These are phyloP conservation scores for Ricordea florida DNA, from an alignment of 92 coral and sea anemone genomes.

Conservation along the genomic window DNA sequence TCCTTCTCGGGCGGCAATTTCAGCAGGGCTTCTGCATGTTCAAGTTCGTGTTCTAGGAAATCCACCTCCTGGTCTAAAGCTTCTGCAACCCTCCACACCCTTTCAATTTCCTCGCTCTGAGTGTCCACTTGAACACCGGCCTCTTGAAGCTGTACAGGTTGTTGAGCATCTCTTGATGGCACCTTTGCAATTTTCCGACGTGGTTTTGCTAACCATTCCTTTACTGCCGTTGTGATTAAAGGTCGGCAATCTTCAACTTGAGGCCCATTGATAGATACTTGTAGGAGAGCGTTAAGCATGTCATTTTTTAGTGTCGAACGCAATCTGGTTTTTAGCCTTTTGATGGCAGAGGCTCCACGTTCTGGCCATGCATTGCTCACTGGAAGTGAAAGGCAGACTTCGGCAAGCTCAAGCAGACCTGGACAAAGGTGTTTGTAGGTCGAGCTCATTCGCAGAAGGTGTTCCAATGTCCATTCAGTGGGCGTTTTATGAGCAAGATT, in stretches of 20 bases:
- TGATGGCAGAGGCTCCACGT: constrained; percentile 49
- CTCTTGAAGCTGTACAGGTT: constrained; percentile 7
- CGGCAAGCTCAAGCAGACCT: constrained; percentile 45
- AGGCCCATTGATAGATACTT: constrained; percentile 52
- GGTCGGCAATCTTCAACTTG: not conserved
- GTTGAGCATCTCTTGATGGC: not conserved
- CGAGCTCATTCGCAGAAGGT: constrained; percentile 49
- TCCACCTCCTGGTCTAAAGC: constrained; percentile 45
- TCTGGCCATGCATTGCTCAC: constrained; percentile 65
- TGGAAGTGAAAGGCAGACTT: constrained; percentile 57
- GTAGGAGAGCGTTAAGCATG: constrained; percentile 41
- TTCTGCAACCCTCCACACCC: constrained; percentile 49
- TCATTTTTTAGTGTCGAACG: constrained; percentile 15
- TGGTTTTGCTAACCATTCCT: constrained; percentile 61
- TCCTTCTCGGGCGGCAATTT: constrained; percentile 28
- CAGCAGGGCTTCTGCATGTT: constrained; percentile 34
- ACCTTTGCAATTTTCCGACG: constrained; percentile 45
- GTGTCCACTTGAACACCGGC: constrained; percentile 51
- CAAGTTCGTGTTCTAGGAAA: constrained; percentile 37
- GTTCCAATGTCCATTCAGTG: constrained; percentile 58
- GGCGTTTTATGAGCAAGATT: constrained; percentile 12
- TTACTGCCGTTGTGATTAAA: constrained; percentile 10
- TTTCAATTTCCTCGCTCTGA: constrained; percentile 22
- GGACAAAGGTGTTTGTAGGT: constrained; percentile 48
- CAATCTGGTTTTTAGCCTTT: constrained; percentile 37